Evolutionary conservation across 2,888 invertebrate species (phyloP), one percentile per base, ranked within the genome.

Genomic region (Salticus scenicus): DNA sequence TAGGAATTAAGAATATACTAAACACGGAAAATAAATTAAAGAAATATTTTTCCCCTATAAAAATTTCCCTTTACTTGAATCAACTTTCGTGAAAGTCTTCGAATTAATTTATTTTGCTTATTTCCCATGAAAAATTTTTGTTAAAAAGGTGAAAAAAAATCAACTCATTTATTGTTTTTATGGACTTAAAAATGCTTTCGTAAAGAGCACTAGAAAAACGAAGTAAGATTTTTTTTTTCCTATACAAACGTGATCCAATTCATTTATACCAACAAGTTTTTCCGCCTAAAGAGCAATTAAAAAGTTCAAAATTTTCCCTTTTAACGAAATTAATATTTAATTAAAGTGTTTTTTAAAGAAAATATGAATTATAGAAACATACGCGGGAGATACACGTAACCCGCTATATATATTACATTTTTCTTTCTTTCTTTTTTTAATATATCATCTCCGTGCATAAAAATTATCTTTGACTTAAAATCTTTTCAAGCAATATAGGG

Each of bases 311-410:
- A 37, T 67, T 73, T 28, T 73, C 51, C 77, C 78, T 84, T 84
- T 84, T 84, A 72, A n/a, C 73, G 77, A 78, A 84, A 84, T 84
- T 84, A 84, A 84, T 84, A 84, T 84, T 84, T 84, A 84, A 84
- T 84, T 84, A 84, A 84, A 84, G 77, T 69, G 69, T 72, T 77
- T n/a, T n/a, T n/a, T n/a, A n/a, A n/a, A n/a, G n/a, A 51, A 76
- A 71, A 84, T 77, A 64, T 31, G 31, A 41, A 8, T 30, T n/a
- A 47, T 71, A n/a, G 41, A 73, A 76, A 73, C 30, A 67, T 47
- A 24, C 28, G 12, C 20, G n/a, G n/a, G 64, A 33, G n/a, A 30
- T 33, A 67, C 20, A 37, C 31, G 64, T 77, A 69, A 63, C 67
- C 66, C 47, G 20, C 5, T 66, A 57, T 80, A 37, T 57, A 71